Evolutionary conservation across 2,888 invertebrate species (phyloP).

Genomic region (Euplagia quadripunctaria): DNA sequence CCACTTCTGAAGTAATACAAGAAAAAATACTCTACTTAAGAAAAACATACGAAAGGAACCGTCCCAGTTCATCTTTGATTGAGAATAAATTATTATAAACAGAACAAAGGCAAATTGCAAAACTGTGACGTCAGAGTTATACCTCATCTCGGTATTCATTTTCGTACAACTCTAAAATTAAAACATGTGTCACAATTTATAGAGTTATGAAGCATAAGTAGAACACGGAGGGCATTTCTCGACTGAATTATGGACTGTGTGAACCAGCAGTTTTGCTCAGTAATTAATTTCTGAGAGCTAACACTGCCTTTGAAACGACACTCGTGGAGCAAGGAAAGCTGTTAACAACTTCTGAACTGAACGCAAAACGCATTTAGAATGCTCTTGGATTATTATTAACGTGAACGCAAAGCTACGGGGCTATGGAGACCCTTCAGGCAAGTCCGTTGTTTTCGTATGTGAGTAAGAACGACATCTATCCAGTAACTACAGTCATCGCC

Average conservation of each 20-base stretch:
- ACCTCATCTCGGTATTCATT: not conserved
- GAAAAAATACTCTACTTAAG: too few relatives aligned
- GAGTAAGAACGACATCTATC: not conserved
- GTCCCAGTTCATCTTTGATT: too few relatives aligned
- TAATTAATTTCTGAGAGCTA: conserved; percentile 74
- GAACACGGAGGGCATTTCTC: conserved; percentile 51
- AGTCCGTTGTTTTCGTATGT: not conserved
- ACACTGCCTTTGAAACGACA: conserved; percentile 64
- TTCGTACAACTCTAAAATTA: conserved; percentile 13
- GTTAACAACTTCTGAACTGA: conserved; percentile 65
- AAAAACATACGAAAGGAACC: too few relatives aligned
- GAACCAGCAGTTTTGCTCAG: conserved; percentile 64
- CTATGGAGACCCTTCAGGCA: not conserved
- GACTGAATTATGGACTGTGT: conserved; percentile 63
- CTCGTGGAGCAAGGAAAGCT: conserved; percentile 48
- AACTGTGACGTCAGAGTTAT: too few relatives aligned
- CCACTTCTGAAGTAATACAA: too few relatives aligned
- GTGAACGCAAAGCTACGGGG: conserved; percentile 5
- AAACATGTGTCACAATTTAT: conserved; percentile 44
- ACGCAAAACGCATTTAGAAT: conserved; percentile 46
- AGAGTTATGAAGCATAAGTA: conserved; percentile 43
- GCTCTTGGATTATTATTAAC: conserved; percentile 32
- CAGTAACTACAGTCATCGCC: not conserved
- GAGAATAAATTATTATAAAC: too few relatives aligned
- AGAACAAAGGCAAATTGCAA: too few relatives aligned